These are phyloP conservation scores for Nanorana parkeri DNA, from an alignment of 2,113 vertebrate genomes.

Conservation along the genomic window DNA sequence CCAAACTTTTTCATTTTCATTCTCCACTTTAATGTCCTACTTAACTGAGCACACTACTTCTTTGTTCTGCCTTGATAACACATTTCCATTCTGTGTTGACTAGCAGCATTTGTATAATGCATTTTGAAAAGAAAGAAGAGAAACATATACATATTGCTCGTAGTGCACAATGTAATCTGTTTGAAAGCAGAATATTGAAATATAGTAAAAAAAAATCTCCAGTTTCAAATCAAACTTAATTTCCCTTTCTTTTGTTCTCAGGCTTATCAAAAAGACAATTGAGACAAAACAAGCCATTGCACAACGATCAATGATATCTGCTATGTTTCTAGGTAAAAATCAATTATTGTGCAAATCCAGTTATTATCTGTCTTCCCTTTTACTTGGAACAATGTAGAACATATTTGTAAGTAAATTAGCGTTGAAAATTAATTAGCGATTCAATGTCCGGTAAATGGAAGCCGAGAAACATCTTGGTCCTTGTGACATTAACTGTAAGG, in stretches of 20 bases:
- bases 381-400: conserved; percentile 87
- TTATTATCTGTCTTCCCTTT: conserved; percentile 68
- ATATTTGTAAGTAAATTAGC: conserved; percentile 89
- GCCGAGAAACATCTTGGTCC: conserved; percentile 79
- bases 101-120: conserved; percentile 36
- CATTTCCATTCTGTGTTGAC: conserved; percentile 35
- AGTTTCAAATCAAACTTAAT: conserved; percentile 72
- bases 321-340: conserved; percentile 83
- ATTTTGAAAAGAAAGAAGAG: conserved; percentile 28
- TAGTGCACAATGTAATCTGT: conserved; percentile 46
- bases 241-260: conserved; percentile 73
- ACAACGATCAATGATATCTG: conserved; percentile 82
- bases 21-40: conserved; percentile 43
- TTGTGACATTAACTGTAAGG: conserved; percentile 70
- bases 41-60: conserved; percentile 48
- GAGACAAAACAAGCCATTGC: conserved; percentile 76
- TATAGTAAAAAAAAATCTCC: conserved; percentile 72
- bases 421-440: conserved; percentile 88
- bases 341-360: conserved; percentile 85
- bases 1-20: conserved; percentile 37
- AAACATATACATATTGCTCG: conserved; percentile 50
- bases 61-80: conserved; percentile 46
- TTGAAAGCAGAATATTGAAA: conserved; percentile 63
- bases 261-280: conserved; percentile 82
- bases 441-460: conserved; percentile 83